Conservation (phyloP, 2,113 vertebrate genomes). For the Saccopteryx bilineata region DNA sequence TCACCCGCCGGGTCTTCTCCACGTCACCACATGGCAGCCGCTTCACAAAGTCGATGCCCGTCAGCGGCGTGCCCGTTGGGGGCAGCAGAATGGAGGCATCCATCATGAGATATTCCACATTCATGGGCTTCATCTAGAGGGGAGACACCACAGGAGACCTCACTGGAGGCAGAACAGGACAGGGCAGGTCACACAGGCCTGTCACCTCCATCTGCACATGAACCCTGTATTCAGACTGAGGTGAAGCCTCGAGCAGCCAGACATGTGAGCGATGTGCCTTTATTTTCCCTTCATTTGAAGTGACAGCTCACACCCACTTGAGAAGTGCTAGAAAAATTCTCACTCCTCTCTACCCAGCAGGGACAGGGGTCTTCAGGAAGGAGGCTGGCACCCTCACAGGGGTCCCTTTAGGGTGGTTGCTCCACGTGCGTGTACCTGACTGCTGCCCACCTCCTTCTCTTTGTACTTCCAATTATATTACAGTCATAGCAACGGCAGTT, state of each 20-base stretch:
- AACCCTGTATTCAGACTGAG: not conserved
- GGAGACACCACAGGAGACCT: conserved; percentile 63
- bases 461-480: not conserved
- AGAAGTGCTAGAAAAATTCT: not conserved
- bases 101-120: conserved; percentile 99
- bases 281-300: not conserved
- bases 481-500: not conserved
- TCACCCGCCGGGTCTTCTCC: conserved; percentile 96
- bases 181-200: not conserved
- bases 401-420: too few species aligned
- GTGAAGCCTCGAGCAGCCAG: not conserved
- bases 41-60: conserved; percentile 99
- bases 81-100: conserved; percentile 98
- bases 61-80: conserved; percentile 97
- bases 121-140: conserved; percentile 96
- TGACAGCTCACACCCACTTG: not conserved
- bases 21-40: conserved; percentile 97
- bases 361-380: not conserved
- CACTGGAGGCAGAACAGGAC: not conserved
- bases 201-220: fast-evolving
- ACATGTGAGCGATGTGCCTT: fast-evolving
- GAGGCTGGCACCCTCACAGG: not conserved
- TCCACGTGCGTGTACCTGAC: not conserved
- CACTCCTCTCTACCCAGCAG: not conserved
- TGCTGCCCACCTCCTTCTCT: not conserved